These are phyloP conservation scores for Bradysia coprophila DNA, from an alignment of 1,140 invertebrate species.

Conservation along the genomic window DNA sequence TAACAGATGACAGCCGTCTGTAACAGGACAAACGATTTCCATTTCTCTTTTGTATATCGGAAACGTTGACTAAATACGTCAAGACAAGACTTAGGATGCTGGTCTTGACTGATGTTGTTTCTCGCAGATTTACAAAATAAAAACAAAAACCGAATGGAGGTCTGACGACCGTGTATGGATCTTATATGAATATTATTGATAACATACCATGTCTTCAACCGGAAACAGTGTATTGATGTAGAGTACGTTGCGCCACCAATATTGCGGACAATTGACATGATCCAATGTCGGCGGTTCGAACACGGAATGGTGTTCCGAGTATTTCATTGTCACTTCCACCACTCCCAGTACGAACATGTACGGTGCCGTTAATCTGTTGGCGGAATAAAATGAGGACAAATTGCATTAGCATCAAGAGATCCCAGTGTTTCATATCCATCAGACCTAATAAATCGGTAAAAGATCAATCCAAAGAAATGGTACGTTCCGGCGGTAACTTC, in stretches of 20 bases:
- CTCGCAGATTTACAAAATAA: no score
- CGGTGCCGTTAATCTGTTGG: slow-evolving; percentile 52
- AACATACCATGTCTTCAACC: slow-evolving; percentile 62
- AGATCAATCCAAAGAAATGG: slow-evolving; percentile 61
- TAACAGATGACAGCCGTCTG: no score
- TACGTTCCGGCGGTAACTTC: slow-evolving; percentile 47
- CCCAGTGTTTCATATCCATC: no score
- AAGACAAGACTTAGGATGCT: no score
- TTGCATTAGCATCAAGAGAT: not conserved
- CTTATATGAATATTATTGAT: no score
- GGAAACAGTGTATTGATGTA: slow-evolving; percentile 73
- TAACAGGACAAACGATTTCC: no score
- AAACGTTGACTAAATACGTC: no score
- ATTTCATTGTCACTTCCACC: slow-evolving; percentile 61
- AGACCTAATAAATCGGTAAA: slow-evolving; percentile 58
- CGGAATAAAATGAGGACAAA: not conserved
- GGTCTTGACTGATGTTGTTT: no score
- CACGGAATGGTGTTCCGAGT: slow-evolving; percentile 59
- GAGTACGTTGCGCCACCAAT: slow-evolving; percentile 71
- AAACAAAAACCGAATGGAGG: no score
- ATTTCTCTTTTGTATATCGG: no score
- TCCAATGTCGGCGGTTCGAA: slow-evolving; percentile 65
- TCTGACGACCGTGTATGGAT: no score
- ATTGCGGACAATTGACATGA: slow-evolving; percentile 60
- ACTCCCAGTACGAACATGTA: slow-evolving; percentile 68